These are phyloP conservation scores for Microplitis deprimator DNA, from an alignment of 2,888 invertebrate genomes.

Conservation along the genomic window DNA sequence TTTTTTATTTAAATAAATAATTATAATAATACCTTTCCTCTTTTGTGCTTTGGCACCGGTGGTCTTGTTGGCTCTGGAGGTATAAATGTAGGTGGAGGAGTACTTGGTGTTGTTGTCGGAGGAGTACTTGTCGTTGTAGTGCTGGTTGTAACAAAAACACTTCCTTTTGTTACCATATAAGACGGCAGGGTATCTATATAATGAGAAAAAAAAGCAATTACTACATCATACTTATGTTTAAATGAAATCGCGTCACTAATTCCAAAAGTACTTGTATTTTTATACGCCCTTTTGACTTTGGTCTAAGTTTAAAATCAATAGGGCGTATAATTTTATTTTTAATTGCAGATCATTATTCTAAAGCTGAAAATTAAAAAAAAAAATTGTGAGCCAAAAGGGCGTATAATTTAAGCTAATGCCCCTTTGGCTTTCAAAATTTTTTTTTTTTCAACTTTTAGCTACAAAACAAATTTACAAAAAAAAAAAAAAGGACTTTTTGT, in stretches of 20 bases:
- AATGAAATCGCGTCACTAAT: no score
- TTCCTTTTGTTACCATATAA: constrained; percentile 69
- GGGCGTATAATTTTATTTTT: no score
- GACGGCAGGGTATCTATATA: constrained; percentile 74
- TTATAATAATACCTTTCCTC: constrained; percentile 73
- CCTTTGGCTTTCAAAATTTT: no score
- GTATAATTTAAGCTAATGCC: background rate
- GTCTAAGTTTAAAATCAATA: no score
- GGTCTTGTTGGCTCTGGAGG: constrained; percentile 74
- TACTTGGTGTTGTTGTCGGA: constrained; percentile 71
- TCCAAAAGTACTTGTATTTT: no score
- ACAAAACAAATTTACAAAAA: no score
- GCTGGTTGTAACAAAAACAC: constrained; percentile 64
- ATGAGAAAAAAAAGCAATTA: background rate
- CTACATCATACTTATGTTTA: no score
- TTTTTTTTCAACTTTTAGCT: no score
- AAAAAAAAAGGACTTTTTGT: no score
- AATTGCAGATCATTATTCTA: no score
- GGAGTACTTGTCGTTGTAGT: constrained; percentile 73
- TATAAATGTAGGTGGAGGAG: constrained; percentile 66
- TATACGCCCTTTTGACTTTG: no score
- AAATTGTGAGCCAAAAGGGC: background rate
- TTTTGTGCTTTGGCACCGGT: constrained; percentile 81
- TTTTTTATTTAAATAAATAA: background rate
- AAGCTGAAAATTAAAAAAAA: no score